Evolutionary conservation across 2,797 vertebrate species (phyloP), one percentile per base, ranked within the genome.

Genomic region (Rhodeus uyekii): DNA sequence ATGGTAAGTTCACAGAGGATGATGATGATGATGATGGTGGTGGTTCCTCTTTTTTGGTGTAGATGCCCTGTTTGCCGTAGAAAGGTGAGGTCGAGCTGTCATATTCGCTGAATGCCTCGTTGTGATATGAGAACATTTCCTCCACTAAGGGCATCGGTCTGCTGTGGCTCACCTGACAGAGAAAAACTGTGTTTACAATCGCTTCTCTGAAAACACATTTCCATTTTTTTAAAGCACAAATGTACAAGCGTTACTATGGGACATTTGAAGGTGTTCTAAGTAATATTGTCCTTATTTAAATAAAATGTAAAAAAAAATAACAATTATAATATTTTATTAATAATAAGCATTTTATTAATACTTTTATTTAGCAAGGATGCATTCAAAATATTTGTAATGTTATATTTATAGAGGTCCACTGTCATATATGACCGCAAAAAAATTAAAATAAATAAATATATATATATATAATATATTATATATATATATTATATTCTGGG

Each of bases 161-260:
- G 10, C 83, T 82, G 5, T 93, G 90, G 83, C 90, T 94, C 76
- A 89, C 87, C 95, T 95, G 85, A 60, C 34, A 71, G 85, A 83
- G 3, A 78, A 89, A 76, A 16, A 69, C 38, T 8, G 7, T 39
- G 46, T 73, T 60, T 63, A 72, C 39, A 71, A 53, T 38, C 10
- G 16, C 2, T 79, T 60, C 38, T 34, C 3, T 36, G 13, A 34
- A 76, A 75, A 75, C 9, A 44, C 24, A 60, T 44, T 58, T 69
- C 29, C 65, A 12, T 50, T 50, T 8, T 77, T 34, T 67, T 19
- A 29, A 64, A n/a, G 36, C 24, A 69, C 19, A 69, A 55, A 67
- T 68, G 3, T 22, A 65, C 29, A 36, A 24, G 34, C 1, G 48
- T 38, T 18, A 18, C 36, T 60, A 29, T 13, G 55, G 55, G 53